phyloP scores from a whole-genome alignment of 2,888 invertebrate species.

The Rhimphoctona megacephalus region DNA sequence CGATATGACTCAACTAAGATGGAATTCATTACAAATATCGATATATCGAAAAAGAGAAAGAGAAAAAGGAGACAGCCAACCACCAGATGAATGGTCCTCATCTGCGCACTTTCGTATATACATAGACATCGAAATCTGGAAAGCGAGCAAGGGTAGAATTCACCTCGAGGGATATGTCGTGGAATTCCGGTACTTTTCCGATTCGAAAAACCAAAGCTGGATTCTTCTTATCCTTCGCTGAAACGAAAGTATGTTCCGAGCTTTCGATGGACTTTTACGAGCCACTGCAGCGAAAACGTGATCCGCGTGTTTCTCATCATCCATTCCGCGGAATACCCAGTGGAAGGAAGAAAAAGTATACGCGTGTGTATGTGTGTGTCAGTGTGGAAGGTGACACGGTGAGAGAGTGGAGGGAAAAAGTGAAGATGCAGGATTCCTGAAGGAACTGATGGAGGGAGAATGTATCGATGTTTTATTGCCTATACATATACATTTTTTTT shows the following conservation, averaged over 20 bases:
- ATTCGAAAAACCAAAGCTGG: conserved; percentile 63
- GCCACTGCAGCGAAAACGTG: conserved; percentile 62
- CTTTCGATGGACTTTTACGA: conserved; percentile 67
- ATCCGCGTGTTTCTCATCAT: conserved; percentile 61
- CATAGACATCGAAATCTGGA: not conserved
- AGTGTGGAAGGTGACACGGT: not conserved
- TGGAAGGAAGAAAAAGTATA: not conserved
- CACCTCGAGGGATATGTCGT: conserved; percentile 53
- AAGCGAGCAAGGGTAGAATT: conserved; percentile 32
- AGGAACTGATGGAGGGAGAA: not conserved
- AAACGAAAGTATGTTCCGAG: conserved; percentile 59
- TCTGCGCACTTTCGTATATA: conserved; percentile 3
- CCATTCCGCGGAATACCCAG: conserved; percentile 1
- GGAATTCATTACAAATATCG: conserved; percentile 39
- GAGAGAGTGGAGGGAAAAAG: not conserved
- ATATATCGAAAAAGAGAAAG: conserved; percentile 34
- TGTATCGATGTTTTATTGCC: not conserved
- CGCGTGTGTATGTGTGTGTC: not conserved
- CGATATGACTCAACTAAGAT: conserved; percentile 24
- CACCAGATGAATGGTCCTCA: conserved; percentile 19
- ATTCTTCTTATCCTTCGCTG: conserved; percentile 50
- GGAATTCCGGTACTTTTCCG: conserved; percentile 60
- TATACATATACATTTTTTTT: not conserved
- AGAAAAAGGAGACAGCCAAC: not conserved
- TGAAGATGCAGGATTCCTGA: conserved; percentile 3